Base-by-base conservation (phyloP, 2,797 vertebrate species). In the Hemibagrus guttatus region DNA sequence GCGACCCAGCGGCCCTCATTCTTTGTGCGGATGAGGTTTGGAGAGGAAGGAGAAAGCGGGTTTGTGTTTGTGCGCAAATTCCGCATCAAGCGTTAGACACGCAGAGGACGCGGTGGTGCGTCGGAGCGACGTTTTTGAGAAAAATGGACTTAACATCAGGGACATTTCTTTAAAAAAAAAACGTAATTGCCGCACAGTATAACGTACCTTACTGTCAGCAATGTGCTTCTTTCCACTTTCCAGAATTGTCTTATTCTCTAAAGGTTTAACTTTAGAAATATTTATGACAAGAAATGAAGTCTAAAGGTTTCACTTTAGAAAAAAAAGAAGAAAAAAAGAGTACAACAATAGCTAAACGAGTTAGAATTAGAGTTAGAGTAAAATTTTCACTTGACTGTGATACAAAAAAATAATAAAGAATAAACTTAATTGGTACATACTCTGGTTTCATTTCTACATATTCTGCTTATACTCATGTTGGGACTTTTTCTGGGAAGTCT, bases 11-110 rank as follows among this genome's bases (percentile, higher is more conserved):
- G 95, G 94, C 95, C 94, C 95, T 95, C 95, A 96, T 96, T 96
- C 94, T 95, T 94, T 95, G 94, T 95, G 94, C 91, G 95, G 95
- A 96, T 95, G 95, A 95, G 95, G 94, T 95, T 94, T 95, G 95
- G 94, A 95, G 94, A 95, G 94, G 88, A 93, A 95, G 93, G 93
- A 94, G 94, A 74, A 93, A 93, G 94, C 94, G 92, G 90, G 39
- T 90, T 90, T 84, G 91, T 92, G 92, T 92, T 85, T 95, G 19
- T 84, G 91, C 89, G 93, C 90, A 91, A 86, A 93, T 42, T 90
- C 92, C 91, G 94, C 93, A 89, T 49, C n/a, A 52, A 56, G 88
- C 88, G 89, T 89, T 90, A 90, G 94, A 95, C 90, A 94, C 91
- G 94, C 94, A 94, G 95, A 78, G 78, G 94, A 94, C 93, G 94